Conservation (phyloP, 2,797 vertebrate species). For the Alcedo atthis region DNA sequence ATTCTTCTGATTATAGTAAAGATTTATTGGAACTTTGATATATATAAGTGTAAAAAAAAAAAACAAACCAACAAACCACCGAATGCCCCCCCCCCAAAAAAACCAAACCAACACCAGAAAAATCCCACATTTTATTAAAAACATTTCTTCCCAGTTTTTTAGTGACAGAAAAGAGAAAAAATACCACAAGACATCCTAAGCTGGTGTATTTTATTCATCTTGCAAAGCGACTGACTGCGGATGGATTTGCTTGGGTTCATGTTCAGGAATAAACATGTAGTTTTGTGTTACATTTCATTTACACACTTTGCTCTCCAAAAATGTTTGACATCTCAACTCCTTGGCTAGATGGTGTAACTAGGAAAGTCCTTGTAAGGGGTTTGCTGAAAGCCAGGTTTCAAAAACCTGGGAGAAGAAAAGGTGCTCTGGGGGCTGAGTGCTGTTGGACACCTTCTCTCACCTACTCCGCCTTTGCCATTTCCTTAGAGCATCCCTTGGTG, state of each 20-base stretch:
- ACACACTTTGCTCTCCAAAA: not conserved
- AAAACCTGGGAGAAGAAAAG: not conserved
- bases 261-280: not conserved
- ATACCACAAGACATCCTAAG: not conserved
- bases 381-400: not conserved
- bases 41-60: not conserved
- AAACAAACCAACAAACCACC: no score
- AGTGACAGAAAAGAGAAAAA: not conserved
- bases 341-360: not conserved
- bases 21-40: constrained; percentile 66
- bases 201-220: not conserved
- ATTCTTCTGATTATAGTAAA: constrained; percentile 68
- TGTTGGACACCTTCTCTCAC: not conserved
- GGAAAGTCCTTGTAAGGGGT: not conserved
- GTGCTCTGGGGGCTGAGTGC: not conserved
- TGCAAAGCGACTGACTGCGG: not conserved
- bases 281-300: not conserved
- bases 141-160: not conserved
- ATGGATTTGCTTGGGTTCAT: not conserved
- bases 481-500: not conserved
- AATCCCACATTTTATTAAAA: constrained; percentile 34
- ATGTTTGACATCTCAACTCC: constrained; percentile 1
- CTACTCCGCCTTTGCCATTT: not conserved
- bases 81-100: no score
- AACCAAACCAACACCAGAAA: not conserved